These are phyloP conservation scores for Eristalis arbustorum DNA, from an alignment of 2,888 invertebrate species.

Conservation along the genomic window DNA sequence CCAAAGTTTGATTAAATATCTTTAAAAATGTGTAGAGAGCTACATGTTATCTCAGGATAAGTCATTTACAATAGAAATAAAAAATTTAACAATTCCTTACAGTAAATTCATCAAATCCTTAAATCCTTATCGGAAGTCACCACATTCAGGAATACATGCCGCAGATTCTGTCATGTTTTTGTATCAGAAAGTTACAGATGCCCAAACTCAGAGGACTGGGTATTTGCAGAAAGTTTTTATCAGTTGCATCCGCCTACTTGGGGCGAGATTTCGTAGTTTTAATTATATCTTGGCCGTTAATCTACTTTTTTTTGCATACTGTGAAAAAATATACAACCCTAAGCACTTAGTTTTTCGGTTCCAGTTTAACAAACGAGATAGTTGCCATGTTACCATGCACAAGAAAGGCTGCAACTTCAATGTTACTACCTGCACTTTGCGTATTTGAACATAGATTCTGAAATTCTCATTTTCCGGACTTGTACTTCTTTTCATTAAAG, in stretches of 20 bases:
- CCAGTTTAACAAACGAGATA: not conserved
- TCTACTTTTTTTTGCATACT: not conserved
- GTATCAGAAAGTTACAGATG: not conserved
- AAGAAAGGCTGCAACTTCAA: not conserved
- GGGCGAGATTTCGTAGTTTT: slow-evolving; percentile 2
- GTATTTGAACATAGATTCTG: not conserved
- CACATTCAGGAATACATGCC: not conserved
- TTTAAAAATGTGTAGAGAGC: not conserved
- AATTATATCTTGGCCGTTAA: slow-evolving; percentile 9
- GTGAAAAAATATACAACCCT: not conserved
- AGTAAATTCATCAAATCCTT: not conserved
- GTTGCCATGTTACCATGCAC: not conserved
- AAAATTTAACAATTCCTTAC: not conserved
- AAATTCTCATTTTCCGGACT: not conserved
- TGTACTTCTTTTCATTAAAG: not conserved
- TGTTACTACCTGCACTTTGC: not conserved
- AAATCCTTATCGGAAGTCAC: not conserved
- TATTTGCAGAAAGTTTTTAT: not conserved
- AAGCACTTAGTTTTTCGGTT: not conserved
- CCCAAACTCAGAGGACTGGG: not conserved
- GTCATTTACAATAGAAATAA: slow-evolving; percentile 22
- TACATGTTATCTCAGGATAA: not conserved
- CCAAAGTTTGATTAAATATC: not conserved
- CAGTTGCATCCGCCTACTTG: not conserved
- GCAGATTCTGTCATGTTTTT: not conserved